Base-by-base conservation (phyloP, 2,797 vertebrate species). In the Syndactyla subalaris region DNA sequence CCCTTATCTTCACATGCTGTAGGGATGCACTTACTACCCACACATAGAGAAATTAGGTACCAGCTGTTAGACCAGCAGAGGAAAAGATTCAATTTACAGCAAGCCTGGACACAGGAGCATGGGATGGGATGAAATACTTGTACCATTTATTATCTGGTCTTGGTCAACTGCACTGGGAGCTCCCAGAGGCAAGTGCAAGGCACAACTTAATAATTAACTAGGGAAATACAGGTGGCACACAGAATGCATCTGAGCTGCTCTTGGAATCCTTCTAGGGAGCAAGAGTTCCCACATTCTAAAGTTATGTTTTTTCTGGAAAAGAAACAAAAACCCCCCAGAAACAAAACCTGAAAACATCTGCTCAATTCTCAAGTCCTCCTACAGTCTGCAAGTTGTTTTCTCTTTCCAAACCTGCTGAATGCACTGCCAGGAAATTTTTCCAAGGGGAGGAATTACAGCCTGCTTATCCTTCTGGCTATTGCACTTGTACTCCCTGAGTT, bases 261-360 rank as follows among this genome's bases (percentile, higher is more conserved):
- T 78, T 76, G 62, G 39, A 92, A 61, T 84, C 58, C 30, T 78
- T n/a, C 70, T 75, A 16, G 36, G 61, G 36, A 92, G 38, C 51
- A 87, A 46, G 32, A 91, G 49, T 65, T 91, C 55, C 80, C 24
- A 71, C 55, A 82, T 79, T 12, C 24, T 62, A 8, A 86, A 90
- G 83, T 68, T 71, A 5, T 0, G 36, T n/a, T 23, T 83, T 88
- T 72, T 61, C 61, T 88, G 45, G 55, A 85, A 87, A 91, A 82
- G 34, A 78, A 84, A 68, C 2, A 3, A 59, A 73, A 74, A 72
- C 45, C 14, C 3, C 43, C 45, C 21, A 65, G 85, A 66, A 88
- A 73, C 62, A 92, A 93, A 95, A 73, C 39, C 75, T 4, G 0
- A 86, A 94, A 94, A 93, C 95, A 96, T 93, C 93, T 93, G 93